These are phyloP conservation scores for Apodemus agrarius DNA, from an alignment of 2,797 vertebrate species.

Conservation along the genomic window DNA sequence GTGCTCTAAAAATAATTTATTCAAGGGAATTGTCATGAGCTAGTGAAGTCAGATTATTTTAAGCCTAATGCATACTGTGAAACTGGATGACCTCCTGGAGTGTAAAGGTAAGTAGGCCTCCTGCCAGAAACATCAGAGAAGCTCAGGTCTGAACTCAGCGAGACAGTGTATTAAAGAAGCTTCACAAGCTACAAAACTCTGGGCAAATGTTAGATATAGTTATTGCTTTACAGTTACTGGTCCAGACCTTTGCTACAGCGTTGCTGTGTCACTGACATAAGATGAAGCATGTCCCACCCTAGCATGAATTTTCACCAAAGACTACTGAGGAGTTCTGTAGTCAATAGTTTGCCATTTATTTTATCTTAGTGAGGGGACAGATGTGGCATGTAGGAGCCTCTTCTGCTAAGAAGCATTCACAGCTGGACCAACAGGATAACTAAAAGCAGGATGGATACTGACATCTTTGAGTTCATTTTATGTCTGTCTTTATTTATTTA, in stretches of 20 bases:
- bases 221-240: not conserved
- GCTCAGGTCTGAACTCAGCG: not conserved
- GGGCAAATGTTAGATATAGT: not conserved
- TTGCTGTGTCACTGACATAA: not conserved
- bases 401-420: not conserved
- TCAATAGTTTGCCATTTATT: not conserved
- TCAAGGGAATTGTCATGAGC: not conserved
- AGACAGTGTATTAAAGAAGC: not conserved
- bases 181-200: not conserved
- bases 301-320: not conserved
- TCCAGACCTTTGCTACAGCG: not conserved
- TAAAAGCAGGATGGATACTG: not conserved
- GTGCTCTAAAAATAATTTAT: conserved; percentile 7
- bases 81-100: not conserved
- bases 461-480: not conserved
- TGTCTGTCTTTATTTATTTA: not conserved
- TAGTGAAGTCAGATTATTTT: not conserved
- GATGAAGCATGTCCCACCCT: not conserved
- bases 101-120: not conserved
- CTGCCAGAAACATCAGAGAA: not conserved
- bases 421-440: not conserved
- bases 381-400: not conserved
- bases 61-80: not conserved
- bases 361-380: not conserved
- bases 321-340: not conserved